Evolutionary conservation across 1,140 invertebrate genomes (phyloP), one percentile per base, ranked within the genome.

Genomic region (Drosophila ficusphila): DNA sequence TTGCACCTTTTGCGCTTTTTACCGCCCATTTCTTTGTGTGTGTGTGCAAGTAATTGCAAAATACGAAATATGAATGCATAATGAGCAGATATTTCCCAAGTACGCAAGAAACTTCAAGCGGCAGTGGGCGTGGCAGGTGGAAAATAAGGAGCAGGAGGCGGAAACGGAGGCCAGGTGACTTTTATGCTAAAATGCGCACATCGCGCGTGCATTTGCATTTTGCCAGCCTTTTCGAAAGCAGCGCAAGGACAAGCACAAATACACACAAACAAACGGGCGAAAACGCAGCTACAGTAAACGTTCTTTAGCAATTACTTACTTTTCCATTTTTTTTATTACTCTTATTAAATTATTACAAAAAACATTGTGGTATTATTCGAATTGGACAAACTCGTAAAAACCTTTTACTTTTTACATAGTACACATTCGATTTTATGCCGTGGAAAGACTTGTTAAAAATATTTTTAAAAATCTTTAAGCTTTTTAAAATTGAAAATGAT

Each of bases 31-130:
- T 14, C 7, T 34, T 11, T 70, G 27, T 61, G 18, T 57, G 48
- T 73, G 53, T 67, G 60, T 68, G 49, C 44, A 81, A 85, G 82
- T 86, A 85, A 85, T 85, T 85, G 81, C 81, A 69, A 85, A 85
- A 85, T 85, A 85, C 86, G 68, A 85, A 85, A 85, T 85, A 85
- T 85, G 81, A 85, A 85, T 85, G 82, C 81, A 85, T 85, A 85
- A 85, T 85, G 81, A 85, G 82, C 81, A 85, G 82, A 85, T 85
- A 85, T 81, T 88, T 73, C 46, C 67, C 81, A 86, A 85, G 81
- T 86, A 48, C 62, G 73, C 72, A 76, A 60, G 79, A 79, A 85
- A 81, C 81, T 81, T 88, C 72, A 76, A 67, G 71, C 71, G 42
- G 58, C 53, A 4, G 48, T 12, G 44, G 23, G 47, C 16, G 57